Evolutionary conservation across 2,113 vertebrate species (phyloP), one percentile per base, ranked within the genome.

Genomic region (Benitochromis conjunctus): DNA sequence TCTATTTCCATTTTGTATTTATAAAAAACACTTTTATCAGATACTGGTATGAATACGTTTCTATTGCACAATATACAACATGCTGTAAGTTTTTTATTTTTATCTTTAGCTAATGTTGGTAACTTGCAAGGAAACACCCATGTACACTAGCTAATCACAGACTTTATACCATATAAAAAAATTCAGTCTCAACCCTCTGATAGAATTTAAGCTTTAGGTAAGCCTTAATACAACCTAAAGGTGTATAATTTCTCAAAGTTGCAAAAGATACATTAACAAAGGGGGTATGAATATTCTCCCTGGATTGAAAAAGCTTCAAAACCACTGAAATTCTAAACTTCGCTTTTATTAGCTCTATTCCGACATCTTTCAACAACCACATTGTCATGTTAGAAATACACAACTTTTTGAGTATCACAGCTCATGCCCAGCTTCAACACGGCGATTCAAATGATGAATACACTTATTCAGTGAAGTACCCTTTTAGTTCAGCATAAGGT

Each of bases 11-110:
- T 19, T 64, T 64, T 5, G n/a, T 64, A 21, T 38, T 38, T 21
- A 74, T 29, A 74, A 24, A 64, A 38, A 0, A 48, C 0, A 0
- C 43, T 12, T 74, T 74, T 2, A 76, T 18, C 26, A 5, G 9
- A 76, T 76, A 31, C n/a, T 76, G 16, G 12, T 76, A 13, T 76
- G 6, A 76, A 31, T 31, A 53, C 5, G 46, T 19, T 76, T 76
- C 10, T 46, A 74, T 11, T 1, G 3, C 21, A 71, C 38, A 26
- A 46, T 46, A 46, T 46, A 46, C 64, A 46, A 14, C 13, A 18
- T 29, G 16, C 24, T 48, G 24, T 74, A 74, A 48, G 41, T 46
- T 74, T 74, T 71, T 26, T 71, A 46, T 48, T 19, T 74, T 48
- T 74, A 29, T 48, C 43, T 48, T 74, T 26, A 29, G 24, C 41